Percentiles rank a stretch among this genome's conserved stretches.
These are phyloP conservation scores for Paelopatides confundens DNA, from an alignment of 53 echinoderm and acorn worm genomes.

Conservation along the genomic window DNA sequence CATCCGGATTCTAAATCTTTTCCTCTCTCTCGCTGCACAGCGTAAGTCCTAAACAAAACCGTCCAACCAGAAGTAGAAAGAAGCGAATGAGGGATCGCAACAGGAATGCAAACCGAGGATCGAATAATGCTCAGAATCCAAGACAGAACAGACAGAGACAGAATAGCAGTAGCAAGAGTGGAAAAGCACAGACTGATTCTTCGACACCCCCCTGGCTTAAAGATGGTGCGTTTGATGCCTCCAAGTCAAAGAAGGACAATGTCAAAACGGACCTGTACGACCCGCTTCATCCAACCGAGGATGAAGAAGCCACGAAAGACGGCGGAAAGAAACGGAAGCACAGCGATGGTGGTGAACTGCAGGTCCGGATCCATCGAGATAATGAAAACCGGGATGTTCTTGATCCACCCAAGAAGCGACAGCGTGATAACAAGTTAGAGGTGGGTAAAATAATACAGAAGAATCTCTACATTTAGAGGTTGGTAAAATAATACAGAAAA, in stretches of 20 bases:
- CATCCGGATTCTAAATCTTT: not conserved
- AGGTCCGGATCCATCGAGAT: conserved; percentile 24
- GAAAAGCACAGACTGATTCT: not conserved
- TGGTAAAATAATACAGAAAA: too few relatives aligned
- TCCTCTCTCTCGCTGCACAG: not conserved
- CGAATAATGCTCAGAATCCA: conserved; percentile 1
- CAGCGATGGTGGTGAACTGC: conserved; percentile 6
- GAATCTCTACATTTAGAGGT: too few relatives aligned
- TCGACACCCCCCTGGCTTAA: conserved; percentile 20
- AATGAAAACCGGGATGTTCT: conserved; percentile 12
- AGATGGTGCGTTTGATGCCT: not conserved
- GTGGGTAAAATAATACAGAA: too few relatives aligned
- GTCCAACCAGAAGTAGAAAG: not conserved
- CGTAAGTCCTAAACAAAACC: not conserved
- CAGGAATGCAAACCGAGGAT: not conserved
- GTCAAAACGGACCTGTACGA: conserved; percentile 10
- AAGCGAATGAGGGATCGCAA: not conserved
- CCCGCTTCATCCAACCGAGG: conserved; percentile 20
- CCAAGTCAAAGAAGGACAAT: not conserved
- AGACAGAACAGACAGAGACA: not conserved
- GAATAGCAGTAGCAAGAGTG: not conserved
- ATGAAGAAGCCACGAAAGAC: not conserved
- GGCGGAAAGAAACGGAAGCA: not conserved
- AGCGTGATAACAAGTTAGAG: not conserved
- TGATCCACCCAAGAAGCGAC: not conserved